These are phyloP conservation scores for Falcaria lacertinaria DNA, from an alignment of 2,888 invertebrate genomes.

Conservation along the genomic window DNA sequence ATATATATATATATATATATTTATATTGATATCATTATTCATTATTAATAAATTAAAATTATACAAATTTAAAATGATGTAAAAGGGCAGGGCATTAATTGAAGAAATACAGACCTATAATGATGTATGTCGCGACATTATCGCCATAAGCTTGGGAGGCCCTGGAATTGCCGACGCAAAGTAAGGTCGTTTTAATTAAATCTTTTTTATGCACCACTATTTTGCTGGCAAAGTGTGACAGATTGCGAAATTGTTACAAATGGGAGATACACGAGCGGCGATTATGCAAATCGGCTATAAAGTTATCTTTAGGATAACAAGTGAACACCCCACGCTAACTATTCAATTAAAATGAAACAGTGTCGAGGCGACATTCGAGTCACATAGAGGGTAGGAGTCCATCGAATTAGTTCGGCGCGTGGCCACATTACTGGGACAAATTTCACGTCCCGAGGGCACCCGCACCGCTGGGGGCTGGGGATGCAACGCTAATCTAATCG, in stretches of 20 bases:
- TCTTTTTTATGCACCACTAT: constrained; percentile 23
- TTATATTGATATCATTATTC: no score
- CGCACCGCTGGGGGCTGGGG: constrained; percentile 38
- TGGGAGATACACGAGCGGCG: constrained; percentile 61
- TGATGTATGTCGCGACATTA: no score
- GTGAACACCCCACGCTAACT: constrained; percentile 62
- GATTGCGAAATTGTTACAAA: constrained; percentile 72
- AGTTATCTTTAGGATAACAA: constrained; percentile 75
- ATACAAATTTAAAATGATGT: no score
- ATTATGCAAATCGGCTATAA: constrained; percentile 75
- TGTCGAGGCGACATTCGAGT: constrained; percentile 67
- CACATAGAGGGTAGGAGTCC: constrained; percentile 66
- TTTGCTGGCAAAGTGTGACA: constrained; percentile 51
- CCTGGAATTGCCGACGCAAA: no score
- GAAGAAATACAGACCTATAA: no score
- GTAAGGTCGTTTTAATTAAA: constrained; percentile 20
- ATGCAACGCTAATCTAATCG: constrained; percentile 79
- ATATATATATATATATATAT: no score
- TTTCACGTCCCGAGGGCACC: constrained; percentile 60
- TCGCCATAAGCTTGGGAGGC: no score
- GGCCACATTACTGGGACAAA: constrained; percentile 77
- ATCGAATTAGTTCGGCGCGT: constrained; percentile 76
- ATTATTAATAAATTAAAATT: no score
- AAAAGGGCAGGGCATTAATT: no score
- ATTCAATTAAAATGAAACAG: constrained; percentile 78